These are phyloP conservation scores for Heterodera schachtii DNA, from an alignment of 1,140 invertebrate species.

Conservation along the genomic window DNA sequence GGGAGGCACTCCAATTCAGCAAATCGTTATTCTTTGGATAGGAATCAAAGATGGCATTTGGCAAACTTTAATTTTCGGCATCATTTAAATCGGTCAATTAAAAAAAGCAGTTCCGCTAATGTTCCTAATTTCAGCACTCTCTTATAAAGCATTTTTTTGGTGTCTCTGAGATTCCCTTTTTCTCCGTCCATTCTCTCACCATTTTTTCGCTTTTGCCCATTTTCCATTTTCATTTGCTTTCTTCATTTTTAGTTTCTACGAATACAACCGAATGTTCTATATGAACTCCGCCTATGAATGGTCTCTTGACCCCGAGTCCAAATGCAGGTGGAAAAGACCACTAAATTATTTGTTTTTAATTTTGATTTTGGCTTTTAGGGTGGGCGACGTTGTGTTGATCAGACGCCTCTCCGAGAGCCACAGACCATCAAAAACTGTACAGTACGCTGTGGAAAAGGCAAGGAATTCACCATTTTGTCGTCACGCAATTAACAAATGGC, in stretches of 20 bases:
- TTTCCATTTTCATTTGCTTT: slow-evolving; percentile 1
- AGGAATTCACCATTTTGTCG: slow-evolving; percentile 4
- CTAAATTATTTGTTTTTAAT: background rate
- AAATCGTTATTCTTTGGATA: too few species aligned
- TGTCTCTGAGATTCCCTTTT: too few species aligned
- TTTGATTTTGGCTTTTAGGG: background rate
- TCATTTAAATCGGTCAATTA: too few species aligned
- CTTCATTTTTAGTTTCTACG: slow-evolving; percentile 45
- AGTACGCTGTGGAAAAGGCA: slow-evolving; percentile 51
- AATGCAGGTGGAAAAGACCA: slow-evolving; percentile 5
- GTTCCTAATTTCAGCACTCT: too few species aligned
- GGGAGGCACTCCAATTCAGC: too few species aligned
- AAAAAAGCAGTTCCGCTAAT: too few species aligned
- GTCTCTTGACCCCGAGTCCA: slow-evolving; percentile 51
- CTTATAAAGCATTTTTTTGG: too few species aligned
- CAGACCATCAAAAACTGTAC: slow-evolving; percentile 43
- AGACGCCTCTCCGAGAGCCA: slow-evolving; percentile 34
- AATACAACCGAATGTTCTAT: slow-evolving; percentile 54
- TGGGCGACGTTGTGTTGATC: slow-evolving; percentile 59
- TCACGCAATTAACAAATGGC: too few species aligned
- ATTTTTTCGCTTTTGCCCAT: background rate
- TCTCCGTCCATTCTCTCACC: too few species aligned
- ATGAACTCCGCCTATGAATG: slow-evolving; percentile 49
- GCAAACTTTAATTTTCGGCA: too few species aligned
- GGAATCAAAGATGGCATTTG: too few species aligned